Evolutionary conservation across 1,140 invertebrate genomes (phyloP).

Genomic region (Drosophila serrata): DNA sequence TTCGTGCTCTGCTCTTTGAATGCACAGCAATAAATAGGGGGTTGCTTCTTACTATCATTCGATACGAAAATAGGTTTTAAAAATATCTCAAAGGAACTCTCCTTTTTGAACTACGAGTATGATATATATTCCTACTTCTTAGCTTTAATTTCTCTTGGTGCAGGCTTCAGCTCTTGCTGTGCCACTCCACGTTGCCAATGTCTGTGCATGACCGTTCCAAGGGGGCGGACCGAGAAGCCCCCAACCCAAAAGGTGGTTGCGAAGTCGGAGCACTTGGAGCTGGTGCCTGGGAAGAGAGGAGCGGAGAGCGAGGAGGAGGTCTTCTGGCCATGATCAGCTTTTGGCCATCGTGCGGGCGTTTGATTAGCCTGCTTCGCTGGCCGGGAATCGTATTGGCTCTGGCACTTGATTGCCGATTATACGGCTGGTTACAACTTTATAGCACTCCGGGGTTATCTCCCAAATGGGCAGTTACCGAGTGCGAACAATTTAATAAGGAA

Average conservation of each 20-base stretch:
- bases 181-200: constrained; percentile 52
- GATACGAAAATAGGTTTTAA: neutral
- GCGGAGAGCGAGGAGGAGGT: constrained; percentile 6
- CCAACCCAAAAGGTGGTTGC: constrained; percentile 14
- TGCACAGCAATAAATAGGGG: neutral
- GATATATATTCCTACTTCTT: no score
- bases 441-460: constrained; percentile 56
- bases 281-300: neutral
- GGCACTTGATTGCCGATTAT: constrained; percentile 74
- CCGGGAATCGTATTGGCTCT: constrained; percentile 32
- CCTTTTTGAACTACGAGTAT: no score
- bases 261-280: constrained; percentile 13
- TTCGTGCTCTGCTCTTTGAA: constrained; percentile 58
- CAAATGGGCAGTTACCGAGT: constrained; percentile 45
- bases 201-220: constrained; percentile 70
- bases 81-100: no score
- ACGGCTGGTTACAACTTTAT: constrained; percentile 75
- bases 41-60: no score
- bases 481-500: constrained; percentile 65
- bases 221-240: constrained; percentile 26
- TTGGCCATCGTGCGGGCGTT: constrained; percentile 76
- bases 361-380: constrained; percentile 60
- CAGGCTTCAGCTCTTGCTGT: constrained; percentile 9
- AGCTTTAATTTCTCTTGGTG: neutral
- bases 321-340: constrained; percentile 36